Percentiles rank a stretch among this genome's conserved stretches.
Evolutionary conservation across 2,113 vertebrate genomes (phyloP).

Genomic region (Hydrolagus affinis): DNA sequence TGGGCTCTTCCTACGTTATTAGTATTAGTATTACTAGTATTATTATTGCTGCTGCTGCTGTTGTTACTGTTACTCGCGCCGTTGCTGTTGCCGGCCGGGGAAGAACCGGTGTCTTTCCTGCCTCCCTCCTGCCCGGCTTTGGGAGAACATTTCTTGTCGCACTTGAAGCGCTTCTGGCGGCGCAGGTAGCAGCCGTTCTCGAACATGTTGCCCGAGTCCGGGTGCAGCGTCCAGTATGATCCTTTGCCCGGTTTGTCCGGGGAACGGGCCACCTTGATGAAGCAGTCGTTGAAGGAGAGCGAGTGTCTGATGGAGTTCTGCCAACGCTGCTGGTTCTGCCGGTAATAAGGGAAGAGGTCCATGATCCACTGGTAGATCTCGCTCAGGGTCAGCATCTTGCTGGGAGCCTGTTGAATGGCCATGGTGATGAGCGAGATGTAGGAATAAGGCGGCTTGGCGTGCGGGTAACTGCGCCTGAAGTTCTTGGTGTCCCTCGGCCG

Average conservation of each 20-base stretch:
- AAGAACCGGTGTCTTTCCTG: constrained; percentile 60
- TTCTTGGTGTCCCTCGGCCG: constrained; percentile 75
- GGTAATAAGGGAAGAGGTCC: constrained; percentile 94
- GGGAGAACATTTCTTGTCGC: constrained; percentile 66
- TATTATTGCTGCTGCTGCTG: background rate
- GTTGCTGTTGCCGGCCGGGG: constrained; percentile 62
- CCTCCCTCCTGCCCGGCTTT: constrained; percentile 57
- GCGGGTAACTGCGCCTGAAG: constrained; percentile 87
- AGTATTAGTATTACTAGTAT: too few relatives aligned
- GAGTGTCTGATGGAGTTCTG: constrained; percentile 98
- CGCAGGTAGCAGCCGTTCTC: constrained; percentile 96
- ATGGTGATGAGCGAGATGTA: constrained; percentile 98
- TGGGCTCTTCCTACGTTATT: too few relatives aligned
- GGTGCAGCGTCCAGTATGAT: constrained; percentile 94
- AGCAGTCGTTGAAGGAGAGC: constrained; percentile 96
- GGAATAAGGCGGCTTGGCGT: constrained; percentile 93
- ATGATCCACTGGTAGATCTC: constrained; percentile 99
- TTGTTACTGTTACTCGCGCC: background rate
- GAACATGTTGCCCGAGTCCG: constrained; percentile 97
- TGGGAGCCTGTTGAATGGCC: constrained; percentile 94
- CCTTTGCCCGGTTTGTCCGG: constrained; percentile 96
- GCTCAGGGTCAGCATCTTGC: constrained; percentile 92
- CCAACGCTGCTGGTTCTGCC: constrained; percentile 97
- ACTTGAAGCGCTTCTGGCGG: constrained; percentile 95
- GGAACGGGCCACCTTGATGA: constrained; percentile 91